Evolutionary conservation across 2,797 vertebrate genomes (phyloP), one percentile per base, ranked within the genome.

Genomic region (Lindbergichthys nudifrons): DNA sequence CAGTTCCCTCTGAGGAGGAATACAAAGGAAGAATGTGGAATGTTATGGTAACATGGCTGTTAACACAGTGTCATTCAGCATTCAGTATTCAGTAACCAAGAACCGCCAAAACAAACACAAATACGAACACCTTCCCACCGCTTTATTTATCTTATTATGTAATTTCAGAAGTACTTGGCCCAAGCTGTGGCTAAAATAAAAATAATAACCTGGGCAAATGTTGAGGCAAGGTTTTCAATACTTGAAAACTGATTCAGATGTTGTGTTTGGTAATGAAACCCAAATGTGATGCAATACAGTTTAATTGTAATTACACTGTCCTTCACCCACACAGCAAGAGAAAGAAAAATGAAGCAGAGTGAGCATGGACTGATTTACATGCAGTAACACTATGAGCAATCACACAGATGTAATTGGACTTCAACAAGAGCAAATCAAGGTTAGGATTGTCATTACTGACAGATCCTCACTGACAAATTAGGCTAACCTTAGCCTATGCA

Each of bases 391-490:
- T 86, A 77, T 75, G 73, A 88, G 86, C 87, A 89, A 92, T 92
- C 90, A 90, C 73, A 85, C 84, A 78, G 79, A 88, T 86, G 85
- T 93, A 92, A 94, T 92, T 91, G 86, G 82, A 91, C 83, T 85
- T 88, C 65, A 88, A 87, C 85, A 91, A 88, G 90, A 89, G 81
- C 86, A 83, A 45, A 75, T 87, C 84, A 90, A 89, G 89, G 86
- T 91, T 89, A 89, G 87, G 61, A 87, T 83, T 87, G 84, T 88
- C 88, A 92, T 92, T 92, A 92, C 78, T 78, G 72, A 80, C 73
- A 78, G 66, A 75, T 81, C 73, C 79, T 70, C 70, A 68, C 84
- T 75, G 83, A 86, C 82, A 89, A 90, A 91, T 90, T 65, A 84
- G 47, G 71, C 77, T 87, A 92, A 92, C 84, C 82, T 90, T 81